Evolutionary conservation across 2,888 invertebrate species (phyloP), one percentile per base, ranked within the genome.

Genomic region (Macrophya alboannulata): DNA sequence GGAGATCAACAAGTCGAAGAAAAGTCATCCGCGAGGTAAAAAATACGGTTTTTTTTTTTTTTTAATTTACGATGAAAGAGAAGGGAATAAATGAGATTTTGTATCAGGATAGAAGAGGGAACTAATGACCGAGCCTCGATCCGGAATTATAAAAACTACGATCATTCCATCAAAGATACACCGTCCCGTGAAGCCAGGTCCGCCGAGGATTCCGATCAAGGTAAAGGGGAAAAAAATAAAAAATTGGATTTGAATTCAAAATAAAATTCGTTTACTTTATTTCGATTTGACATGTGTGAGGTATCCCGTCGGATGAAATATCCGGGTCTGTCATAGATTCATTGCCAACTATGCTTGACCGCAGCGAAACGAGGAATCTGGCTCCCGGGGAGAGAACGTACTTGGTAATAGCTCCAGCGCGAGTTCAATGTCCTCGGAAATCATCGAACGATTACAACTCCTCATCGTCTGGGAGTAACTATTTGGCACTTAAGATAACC

Each of bases 401-500:
- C 76, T 71, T 85, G 21, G 85, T 85, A 31, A 74, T 85, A 17
- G 55, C 85, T 4, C 85, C 84, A 4, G 3, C 43, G 9, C 51
- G 68, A 25, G 15, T 48, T 31, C 25, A 68, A 83, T 68, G n/a
- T 25, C 68, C 68, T 9, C 10, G 6, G 6, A 55, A 51, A 48
- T 15, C 45, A 21, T 8, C 12, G 12, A 17, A 48, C 10, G 17
- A 15, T 21, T 15, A 51, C 12, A 25, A 55, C 68, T 17, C 65
- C 1, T 83, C 82, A 12, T 84, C 84, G 76, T 88, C 90, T 31
- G 87, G 87, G 76, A 91, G 87, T 87, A 89, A 90, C 86, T 91
- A 91, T 87, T 85, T 88, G 25, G 89, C 90, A 1, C 88, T 92
- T 77, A 91, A 92, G 87, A 89, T 88, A 85, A 91, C 90, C 40